Conservation (phyloP, 2,113 vertebrate genomes). For the Paradoxurus hermaphroditus region DNA sequence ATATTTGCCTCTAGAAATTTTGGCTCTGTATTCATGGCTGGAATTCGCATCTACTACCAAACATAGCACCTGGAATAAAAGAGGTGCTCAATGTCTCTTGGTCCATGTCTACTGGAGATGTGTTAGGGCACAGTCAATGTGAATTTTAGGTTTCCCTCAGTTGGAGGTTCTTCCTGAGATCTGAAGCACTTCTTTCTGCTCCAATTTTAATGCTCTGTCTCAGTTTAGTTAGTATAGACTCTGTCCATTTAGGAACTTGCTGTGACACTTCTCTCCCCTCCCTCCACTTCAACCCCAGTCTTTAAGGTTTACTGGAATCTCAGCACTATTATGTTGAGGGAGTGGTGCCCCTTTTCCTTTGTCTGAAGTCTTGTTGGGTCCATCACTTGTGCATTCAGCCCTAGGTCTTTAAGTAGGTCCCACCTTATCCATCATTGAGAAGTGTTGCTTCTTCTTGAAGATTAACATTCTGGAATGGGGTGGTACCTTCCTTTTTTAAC, state of each 20-base stretch:
- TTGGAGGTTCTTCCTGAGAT: neutral
- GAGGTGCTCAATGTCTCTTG: neutral
- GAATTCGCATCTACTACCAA: neutral
- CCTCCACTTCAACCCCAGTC: neutral
- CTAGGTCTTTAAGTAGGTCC: neutral
- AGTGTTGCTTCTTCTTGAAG: neutral
- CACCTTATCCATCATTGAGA: neutral
- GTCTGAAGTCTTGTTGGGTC: neutral
- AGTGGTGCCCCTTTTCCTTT: neutral
- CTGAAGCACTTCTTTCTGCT: neutral
- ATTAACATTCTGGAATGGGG: neutral
- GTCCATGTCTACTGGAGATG: neutral
- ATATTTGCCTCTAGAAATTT: constrained; percentile 28
- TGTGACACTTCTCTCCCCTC: neutral
- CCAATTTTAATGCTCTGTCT: neutral
- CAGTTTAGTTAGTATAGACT: neutral
- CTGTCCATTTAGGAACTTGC: too few species aligned
- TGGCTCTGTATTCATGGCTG: neutral
- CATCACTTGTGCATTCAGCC: neutral
- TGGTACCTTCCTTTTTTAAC: neutral
- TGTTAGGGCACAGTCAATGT: neutral
- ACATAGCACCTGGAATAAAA: neutral
- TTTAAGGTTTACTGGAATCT: neutral
- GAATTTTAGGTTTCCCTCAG: neutral
- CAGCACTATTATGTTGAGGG: neutral